These are phyloP conservation scores for Nannobrachium achirus DNA, from an alignment of 2,113 vertebrate species.

Conservation along the genomic window DNA sequence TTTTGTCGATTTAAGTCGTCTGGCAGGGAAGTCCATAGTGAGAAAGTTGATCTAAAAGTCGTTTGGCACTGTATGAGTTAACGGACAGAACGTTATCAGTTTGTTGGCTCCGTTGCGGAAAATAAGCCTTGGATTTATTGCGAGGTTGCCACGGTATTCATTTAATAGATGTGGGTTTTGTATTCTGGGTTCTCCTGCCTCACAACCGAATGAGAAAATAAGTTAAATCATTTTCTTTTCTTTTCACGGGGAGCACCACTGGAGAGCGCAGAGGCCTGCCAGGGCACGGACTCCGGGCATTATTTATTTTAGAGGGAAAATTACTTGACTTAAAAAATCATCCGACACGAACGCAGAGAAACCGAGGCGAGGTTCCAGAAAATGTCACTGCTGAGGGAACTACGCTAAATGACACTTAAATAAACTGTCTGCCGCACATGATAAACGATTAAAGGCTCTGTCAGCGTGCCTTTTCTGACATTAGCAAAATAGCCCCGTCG, in stretches of 20 bases:
- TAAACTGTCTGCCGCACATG: slow-evolving; percentile 63
- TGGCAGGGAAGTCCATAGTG: too few species aligned
- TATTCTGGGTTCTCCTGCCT: slow-evolving; percentile 40
- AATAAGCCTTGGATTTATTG: slow-evolving; percentile 53
- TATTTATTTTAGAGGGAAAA: slow-evolving; percentile 73
- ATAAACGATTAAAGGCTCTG: slow-evolving; percentile 67
- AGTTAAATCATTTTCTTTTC: slow-evolving; percentile 48
- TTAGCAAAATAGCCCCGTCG: slow-evolving; percentile 42
- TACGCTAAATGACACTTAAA: slow-evolving; percentile 60
- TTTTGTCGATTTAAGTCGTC: too few species aligned
- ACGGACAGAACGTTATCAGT: slow-evolving; percentile 51
- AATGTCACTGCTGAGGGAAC: slow-evolving; percentile 56
- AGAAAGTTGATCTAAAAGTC: too few species aligned
- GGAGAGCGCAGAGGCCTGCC: slow-evolving; percentile 56
- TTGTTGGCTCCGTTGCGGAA: slow-evolving; percentile 35
- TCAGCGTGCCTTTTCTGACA: slow-evolving; percentile 49
- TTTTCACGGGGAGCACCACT: slow-evolving; percentile 35
- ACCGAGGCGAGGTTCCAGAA: slow-evolving; percentile 64
- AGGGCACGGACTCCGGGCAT: slow-evolving; percentile 50
- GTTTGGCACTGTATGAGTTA: too few species aligned
- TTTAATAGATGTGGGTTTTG: slow-evolving; percentile 51
- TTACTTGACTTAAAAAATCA: slow-evolving; percentile 63
- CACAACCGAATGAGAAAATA: slow-evolving; percentile 51
- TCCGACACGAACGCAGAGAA: slow-evolving; percentile 50
- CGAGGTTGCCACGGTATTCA: slow-evolving; percentile 51